Evolutionary conservation across 2,113 vertebrate species (phyloP), one percentile per base, ranked within the genome.

Genomic region (Proterorhinus semilunaris): DNA sequence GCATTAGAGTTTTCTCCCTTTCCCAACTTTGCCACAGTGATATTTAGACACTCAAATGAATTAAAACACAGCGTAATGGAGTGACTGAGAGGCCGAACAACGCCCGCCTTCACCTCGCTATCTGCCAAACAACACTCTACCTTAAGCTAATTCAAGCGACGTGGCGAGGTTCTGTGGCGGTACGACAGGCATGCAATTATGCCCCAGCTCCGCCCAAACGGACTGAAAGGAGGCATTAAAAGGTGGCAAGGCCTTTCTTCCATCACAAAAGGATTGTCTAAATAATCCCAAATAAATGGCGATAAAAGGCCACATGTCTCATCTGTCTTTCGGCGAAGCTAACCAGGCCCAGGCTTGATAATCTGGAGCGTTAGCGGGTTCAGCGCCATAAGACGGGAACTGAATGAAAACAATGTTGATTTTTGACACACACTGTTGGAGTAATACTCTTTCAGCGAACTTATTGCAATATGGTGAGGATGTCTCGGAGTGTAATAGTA

Each of bases 131-230:
- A 81, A 71, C 65, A 65, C 74, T 65, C 46, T 49, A 65, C 77
- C 72, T 82, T 83, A 83, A 83, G 87, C 83, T 79, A 79, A 86
- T 80, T 83, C 76, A 83, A 82, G 84, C 78, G 76, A 43, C 78
- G 68, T 74, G 71, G 53, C 53, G 1, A 84, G 80, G 71, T 86
- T 84, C 70, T 66, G 8, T 72, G 62, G 82, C 79, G 79, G 82
- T 85, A 77, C 80, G 84, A 85, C 70, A 80, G 83, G 78, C 83
- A 82, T 73, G 73, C 82, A 84, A 84, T 86, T 89, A 87, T 54
- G 75, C 65, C 72, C 66, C 81, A 47, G 44, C 66, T 44, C 21
- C 7, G 7, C 66, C 0, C 46, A 66, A 71, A 84, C 68, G 12
- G 62, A 69, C 69, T 76, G 36, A 17, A 53, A 75, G 17, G 58